Conservation (phyloP, 2,888 invertebrate species). For the Drosophila aldrichi region DNA sequence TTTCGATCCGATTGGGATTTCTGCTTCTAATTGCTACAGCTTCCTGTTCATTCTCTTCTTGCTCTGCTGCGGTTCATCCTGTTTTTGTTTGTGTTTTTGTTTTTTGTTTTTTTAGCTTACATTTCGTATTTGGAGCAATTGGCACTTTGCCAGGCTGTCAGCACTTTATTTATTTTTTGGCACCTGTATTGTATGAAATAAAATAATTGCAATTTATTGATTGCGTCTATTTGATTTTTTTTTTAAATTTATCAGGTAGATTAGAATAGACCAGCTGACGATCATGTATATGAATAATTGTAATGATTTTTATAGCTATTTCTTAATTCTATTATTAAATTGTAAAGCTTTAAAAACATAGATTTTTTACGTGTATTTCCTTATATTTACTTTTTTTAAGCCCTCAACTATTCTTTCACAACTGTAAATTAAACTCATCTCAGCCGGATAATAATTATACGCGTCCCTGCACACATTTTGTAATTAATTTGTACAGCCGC, state of each 20-base stretch:
- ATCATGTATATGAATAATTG: too few relatives aligned
- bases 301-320: too few relatives aligned
- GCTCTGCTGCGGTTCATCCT: conserved; percentile 12
- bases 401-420: not conserved
- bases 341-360: too few relatives aligned
- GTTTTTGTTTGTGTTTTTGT: not conserved
- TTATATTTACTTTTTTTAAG: not conserved
- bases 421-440: not conserved
- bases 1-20: not conserved
- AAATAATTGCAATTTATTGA: conserved; percentile 51
- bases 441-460: not conserved
- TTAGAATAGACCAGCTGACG: not conserved
- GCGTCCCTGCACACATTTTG: not conserved
- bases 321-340: too few relatives aligned
- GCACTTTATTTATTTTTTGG: conserved; percentile 19
- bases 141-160: conserved; percentile 7
- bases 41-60: conserved; percentile 3
- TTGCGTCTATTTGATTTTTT: not conserved
- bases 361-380: not conserved
- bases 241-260: not conserved
- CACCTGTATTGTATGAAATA: conserved; percentile 46
- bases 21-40: not conserved
- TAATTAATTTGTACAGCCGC: not conserved
- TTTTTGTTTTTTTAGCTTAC: not conserved
- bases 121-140: conserved; percentile 3